A percentile compares a stretch with the other conserved stretches of the same genome.
These are phyloP conservation scores for Venustaconcha ellipsiformis DNA, from an alignment of 1,140 invertebrate genomes.

Conservation along the genomic window DNA sequence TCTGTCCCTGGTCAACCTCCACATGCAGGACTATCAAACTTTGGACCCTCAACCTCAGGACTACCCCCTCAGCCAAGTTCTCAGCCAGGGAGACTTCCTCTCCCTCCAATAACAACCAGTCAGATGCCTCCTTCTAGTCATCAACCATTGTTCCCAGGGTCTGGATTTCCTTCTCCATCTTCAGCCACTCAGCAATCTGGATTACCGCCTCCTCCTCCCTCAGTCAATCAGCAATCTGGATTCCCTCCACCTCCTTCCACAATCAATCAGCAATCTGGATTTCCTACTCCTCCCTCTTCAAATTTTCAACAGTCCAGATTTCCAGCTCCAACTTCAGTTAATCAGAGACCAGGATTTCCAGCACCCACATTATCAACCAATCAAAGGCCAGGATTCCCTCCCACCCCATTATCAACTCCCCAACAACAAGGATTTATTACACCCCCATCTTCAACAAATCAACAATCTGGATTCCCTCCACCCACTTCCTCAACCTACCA, in stretches of 20 bases:
- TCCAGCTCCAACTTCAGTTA: neutral
- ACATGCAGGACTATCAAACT: no score
- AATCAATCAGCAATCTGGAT: constrained; percentile 1
- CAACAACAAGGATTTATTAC: constrained; percentile 11
- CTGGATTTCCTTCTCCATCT: no score
- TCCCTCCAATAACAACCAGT: neutral
- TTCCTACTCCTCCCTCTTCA: neutral
- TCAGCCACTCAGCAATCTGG: constrained; percentile 15
- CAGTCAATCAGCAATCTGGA: neutral
- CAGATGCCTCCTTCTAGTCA: neutral
- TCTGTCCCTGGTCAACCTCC: no score
- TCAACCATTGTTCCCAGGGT: no score
- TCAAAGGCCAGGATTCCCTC: constrained; percentile 21
- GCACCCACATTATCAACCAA: constrained; percentile 6
- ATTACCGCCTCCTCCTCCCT: constrained; percentile 11
- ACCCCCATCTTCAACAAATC: neutral
- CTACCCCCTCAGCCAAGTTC: neutral
- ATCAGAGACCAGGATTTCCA: constrained; percentile 15
- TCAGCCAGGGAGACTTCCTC: neutral
- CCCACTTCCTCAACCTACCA: constrained; percentile 10
- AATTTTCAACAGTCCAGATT: no score
- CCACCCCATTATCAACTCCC: constrained; percentile 15
- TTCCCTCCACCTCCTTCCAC: neutral
- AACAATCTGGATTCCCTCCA: constrained; percentile 19
- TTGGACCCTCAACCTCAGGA: neutral